Conservation (phyloP, 2,113 vertebrate genomes). For the Aptenodytes forsteri region DNA sequence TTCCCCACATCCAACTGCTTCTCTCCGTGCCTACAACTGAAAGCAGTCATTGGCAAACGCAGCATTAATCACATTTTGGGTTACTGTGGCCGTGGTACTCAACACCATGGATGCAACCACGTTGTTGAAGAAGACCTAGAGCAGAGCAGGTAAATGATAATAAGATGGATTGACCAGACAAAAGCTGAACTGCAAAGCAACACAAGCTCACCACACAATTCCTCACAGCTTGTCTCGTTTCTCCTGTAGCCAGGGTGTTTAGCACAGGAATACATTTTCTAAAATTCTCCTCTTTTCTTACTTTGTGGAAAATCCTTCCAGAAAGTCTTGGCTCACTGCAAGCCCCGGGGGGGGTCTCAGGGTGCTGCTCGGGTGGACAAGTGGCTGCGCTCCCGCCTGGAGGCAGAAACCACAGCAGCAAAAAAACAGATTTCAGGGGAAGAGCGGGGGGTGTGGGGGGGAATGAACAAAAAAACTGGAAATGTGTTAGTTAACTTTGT, state of each 20-base stretch:
- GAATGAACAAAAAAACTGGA: constrained; percentile 12
- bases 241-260: not conserved
- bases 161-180: not conserved
- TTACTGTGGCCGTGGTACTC: not conserved
- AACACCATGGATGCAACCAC: not conserved
- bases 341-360: not conserved
- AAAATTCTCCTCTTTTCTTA: not conserved
- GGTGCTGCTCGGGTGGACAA: constrained; percentile 23
- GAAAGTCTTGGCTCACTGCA: not conserved
- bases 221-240: not conserved
- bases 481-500: constrained; percentile 61
- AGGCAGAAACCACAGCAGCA: constrained; percentile 40
- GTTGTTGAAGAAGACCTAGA: not conserved
- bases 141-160: not conserved
- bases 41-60: not conserved
- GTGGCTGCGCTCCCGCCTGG: not conserved
- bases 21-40: not conserved
- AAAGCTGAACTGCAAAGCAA: not conserved
- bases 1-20: not conserved
- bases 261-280: not conserved
- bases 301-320: constrained; percentile 25
- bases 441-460: not conserved
- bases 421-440: constrained; percentile 15
- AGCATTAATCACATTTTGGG: not conserved
- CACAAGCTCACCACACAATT: not conserved